A percentile compares a stretch with the other conserved stretches of the same genome.
Evolutionary conservation across 2,888 invertebrate species (phyloP).

Genomic region (Thereva nobilitata): DNA sequence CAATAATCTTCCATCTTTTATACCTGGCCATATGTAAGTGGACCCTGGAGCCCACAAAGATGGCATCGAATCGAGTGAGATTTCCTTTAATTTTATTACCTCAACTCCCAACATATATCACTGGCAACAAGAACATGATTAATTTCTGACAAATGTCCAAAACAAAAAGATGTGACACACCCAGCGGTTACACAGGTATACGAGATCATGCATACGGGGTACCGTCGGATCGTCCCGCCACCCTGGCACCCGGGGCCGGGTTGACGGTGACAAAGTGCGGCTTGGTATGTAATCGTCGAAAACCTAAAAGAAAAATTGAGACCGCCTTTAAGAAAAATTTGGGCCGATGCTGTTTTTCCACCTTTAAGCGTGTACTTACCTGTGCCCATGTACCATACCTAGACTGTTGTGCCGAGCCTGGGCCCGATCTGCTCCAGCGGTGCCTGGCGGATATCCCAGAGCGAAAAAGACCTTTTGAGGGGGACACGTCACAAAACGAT

Average conservation of each 20-base stretch:
- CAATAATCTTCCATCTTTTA: conserved; percentile 31
- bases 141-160: conserved; percentile 58
- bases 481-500: conserved; percentile 25
- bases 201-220: neutral
- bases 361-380: neutral
- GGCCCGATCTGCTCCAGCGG: conserved; percentile 17
- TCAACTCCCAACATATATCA: conserved; percentile 40
- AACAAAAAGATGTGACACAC: conserved; percentile 56
- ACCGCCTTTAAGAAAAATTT: conserved; percentile 38
- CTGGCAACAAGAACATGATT: conserved; percentile 54
- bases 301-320: conserved; percentile 38
- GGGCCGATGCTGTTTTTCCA: conserved; percentile 15
- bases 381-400: neutral
- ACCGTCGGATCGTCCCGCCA: too few species aligned
- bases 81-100: conserved; percentile 42
- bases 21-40: conserved; percentile 14
- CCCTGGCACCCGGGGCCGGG: neutral
- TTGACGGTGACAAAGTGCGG: conserved; percentile 25
- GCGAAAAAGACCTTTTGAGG: conserved; percentile 24
- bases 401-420: neutral
- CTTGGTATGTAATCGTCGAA: conserved; percentile 10
- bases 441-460: conserved; percentile 21
- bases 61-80: conserved; percentile 39
- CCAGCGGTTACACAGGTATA: conserved; percentile 41
- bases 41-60: conserved; percentile 23